A percentile compares a stretch with the other conserved stretches of the same genome.
phyloP scores from a whole-genome alignment of 2,888 invertebrate genomes.

The Pammene fasciana region DNA sequence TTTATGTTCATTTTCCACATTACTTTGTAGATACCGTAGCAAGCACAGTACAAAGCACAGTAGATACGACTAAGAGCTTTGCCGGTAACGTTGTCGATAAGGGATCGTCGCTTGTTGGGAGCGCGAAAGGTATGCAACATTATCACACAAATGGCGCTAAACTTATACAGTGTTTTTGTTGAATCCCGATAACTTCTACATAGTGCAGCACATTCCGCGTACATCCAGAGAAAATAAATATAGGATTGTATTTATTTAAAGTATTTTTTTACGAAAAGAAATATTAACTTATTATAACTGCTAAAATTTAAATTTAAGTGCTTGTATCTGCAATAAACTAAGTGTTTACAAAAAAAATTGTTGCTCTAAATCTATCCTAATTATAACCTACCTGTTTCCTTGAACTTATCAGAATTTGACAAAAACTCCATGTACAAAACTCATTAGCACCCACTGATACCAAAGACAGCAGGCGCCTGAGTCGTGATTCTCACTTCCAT shows the following conservation, averaged over 20 bases:
- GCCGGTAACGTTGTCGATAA: slow-evolving; percentile 74
- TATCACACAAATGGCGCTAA: slow-evolving; percentile 5
- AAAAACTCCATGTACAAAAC: not conserved
- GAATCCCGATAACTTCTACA: not conserved
- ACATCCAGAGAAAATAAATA: no score
- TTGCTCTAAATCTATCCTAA: no score
- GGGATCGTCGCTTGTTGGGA: slow-evolving; percentile 58
- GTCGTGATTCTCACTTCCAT: slow-evolving; percentile 29
- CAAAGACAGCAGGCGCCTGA: slow-evolving; percentile 4
- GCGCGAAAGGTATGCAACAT: slow-evolving; percentile 52
- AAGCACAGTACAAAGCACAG: slow-evolving; percentile 66
- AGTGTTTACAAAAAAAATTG: no score
- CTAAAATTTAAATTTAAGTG: no score
- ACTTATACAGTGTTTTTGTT: slow-evolving; percentile 6
- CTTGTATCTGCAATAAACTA: no score
- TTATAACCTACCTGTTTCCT: not conserved
- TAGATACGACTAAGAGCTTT: slow-evolving; percentile 73
- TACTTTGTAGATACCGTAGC: slow-evolving; percentile 53
- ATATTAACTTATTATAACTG: no score
- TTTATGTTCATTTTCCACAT: not conserved
- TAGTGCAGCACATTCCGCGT: not conserved
- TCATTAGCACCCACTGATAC: slow-evolving; percentile 7
- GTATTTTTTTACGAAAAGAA: no score
- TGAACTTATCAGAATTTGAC: not conserved
- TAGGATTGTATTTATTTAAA: no score